A percentile compares a stretch with the other conserved stretches of the same genome.
phyloP scores from a whole-genome alignment of 2,797 vertebrate genomes.

The Karalla daura region DNA sequence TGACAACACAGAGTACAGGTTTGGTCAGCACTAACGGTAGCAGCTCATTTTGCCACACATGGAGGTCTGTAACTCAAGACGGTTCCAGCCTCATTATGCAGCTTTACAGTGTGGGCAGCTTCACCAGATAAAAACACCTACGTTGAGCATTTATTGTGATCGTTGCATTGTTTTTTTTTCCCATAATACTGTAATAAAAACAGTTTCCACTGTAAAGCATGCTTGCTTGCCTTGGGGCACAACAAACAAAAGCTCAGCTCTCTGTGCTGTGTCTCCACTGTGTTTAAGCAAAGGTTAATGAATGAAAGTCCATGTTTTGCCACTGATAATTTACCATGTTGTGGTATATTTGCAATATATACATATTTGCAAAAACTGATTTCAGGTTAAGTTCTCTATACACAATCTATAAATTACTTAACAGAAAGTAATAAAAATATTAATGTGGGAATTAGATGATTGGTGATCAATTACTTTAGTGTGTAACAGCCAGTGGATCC shows the following conservation, averaged over 20 bases:
- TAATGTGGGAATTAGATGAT: slow-evolving; percentile 5
- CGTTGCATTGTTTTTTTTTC: not conserved
- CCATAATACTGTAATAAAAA: slow-evolving; percentile 3
- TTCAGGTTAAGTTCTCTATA: not conserved
- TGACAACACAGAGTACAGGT: slow-evolving; percentile 39
- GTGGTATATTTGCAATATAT: no score
- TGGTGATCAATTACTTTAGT: not conserved
- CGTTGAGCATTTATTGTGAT: not conserved
- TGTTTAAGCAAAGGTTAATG: slow-evolving; percentile 18
- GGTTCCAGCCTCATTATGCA: not conserved
- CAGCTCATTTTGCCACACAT: slow-evolving; percentile 17
- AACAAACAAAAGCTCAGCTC: not conserved
- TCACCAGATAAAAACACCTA: not conserved
- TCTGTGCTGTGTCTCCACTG: not conserved
- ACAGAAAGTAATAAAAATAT: not conserved
- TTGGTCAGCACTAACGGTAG: slow-evolving; percentile 49
- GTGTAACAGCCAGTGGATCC: slow-evolving; percentile 2
- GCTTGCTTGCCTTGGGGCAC: not conserved
- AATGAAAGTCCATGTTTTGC: not conserved
- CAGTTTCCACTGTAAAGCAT: slow-evolving; percentile 5
- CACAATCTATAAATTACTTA: slow-evolving; percentile 1
- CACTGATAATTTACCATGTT: not conserved
- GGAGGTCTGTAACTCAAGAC: not conserved
- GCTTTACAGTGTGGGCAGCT: not conserved
- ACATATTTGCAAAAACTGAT: slow-evolving; percentile 10